Conservation (phyloP, 2,113 vertebrate species). For the Tenebrosternarchus preto region DNA sequence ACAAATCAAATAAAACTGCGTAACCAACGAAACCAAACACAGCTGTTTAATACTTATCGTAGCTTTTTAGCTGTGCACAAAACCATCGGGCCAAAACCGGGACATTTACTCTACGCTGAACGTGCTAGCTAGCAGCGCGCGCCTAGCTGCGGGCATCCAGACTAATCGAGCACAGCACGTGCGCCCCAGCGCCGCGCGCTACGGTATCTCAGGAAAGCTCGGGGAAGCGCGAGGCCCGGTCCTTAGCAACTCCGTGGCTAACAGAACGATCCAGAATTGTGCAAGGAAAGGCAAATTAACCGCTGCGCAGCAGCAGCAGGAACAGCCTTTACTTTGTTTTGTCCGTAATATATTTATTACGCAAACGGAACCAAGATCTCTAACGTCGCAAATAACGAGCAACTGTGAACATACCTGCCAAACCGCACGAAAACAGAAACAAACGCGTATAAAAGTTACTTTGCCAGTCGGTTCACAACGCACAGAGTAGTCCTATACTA, state of each 20-base stretch:
- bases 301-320: neutral
- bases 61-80: no score
- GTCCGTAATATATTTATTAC: neutral
- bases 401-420: constrained; percentile 25
- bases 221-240: constrained; percentile 15
- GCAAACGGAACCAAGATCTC: neutral
- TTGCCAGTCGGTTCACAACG: neutral
- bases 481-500: neutral
- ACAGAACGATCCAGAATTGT: neutral
- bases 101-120: neutral
- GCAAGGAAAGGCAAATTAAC: neutral
- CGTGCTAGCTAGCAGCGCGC: neutral
- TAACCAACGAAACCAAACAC: neutral
- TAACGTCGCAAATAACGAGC: neutral
- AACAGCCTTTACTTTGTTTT: neutral
- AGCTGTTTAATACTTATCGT: no score
- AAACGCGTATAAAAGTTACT: constrained; percentile 18
- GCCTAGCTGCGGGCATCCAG: neutral
- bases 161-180: neutral
- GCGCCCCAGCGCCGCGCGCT: no score
- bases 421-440: neutral
- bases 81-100: neutral
- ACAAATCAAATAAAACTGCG: neutral
- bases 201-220: constrained; percentile 29
- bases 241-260: constrained; percentile 19